Evolutionary conservation across 1,140 invertebrate species (phyloP).

Genomic region (Trichonephila clavipes): DNA sequence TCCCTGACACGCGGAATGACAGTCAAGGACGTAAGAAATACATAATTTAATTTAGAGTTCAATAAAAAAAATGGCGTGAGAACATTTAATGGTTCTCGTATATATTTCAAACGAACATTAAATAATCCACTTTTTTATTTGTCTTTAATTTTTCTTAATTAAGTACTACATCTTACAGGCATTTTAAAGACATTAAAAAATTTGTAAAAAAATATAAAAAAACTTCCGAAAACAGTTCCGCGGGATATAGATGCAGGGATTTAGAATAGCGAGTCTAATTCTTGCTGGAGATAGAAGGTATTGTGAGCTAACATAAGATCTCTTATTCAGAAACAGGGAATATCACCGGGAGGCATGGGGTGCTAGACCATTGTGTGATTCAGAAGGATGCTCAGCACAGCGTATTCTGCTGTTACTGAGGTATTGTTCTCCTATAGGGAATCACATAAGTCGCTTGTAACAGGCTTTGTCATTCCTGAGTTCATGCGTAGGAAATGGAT

Average conservation of each 20-base stretch:
- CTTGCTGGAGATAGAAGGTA: not conserved
- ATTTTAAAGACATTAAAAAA: no score
- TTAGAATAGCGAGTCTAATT: not conserved
- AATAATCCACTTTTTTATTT: no score
- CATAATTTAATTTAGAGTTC: no score
- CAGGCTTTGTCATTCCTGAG: not conserved
- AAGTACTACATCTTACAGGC: no score
- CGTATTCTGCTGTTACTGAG: not conserved
- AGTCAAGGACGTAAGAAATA: no score
- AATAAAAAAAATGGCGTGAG: no score
- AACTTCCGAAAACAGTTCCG: not conserved
- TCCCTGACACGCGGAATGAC: no score
- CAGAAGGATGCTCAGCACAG: not conserved
- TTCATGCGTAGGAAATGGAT: not conserved
- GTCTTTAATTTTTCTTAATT: no score
- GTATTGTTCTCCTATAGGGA: conserved; percentile 19
- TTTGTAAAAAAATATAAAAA: not conserved
- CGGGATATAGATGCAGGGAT: not conserved
- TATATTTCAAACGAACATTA: no score
- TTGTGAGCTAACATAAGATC: not conserved
- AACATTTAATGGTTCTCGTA: no score
- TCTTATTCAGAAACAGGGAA: conserved; percentile 2
- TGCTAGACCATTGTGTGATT: conserved; percentile 28
- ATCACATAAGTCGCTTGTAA: not conserved
- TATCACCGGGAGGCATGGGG: conserved; percentile 16